These are phyloP conservation scores for Eudyptes chrysolophus DNA, from an alignment of 2,113 vertebrate species.

Conservation along the genomic window DNA sequence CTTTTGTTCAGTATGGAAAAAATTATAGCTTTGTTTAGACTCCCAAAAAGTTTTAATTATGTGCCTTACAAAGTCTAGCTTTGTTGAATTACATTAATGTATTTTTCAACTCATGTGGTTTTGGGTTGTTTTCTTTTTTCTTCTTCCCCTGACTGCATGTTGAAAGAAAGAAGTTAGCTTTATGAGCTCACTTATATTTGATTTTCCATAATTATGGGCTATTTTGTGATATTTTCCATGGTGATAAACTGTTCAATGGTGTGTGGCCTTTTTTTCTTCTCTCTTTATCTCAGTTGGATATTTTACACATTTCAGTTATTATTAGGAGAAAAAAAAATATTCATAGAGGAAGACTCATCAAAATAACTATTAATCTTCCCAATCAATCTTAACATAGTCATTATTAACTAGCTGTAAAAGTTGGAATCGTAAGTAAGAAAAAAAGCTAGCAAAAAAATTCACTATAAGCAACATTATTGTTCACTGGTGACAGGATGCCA, in stretches of 20 bases:
- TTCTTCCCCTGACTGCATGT: not conserved
- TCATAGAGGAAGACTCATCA: not conserved
- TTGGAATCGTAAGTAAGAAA: not conserved
- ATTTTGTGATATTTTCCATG: conserved; percentile 19
- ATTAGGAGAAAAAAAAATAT: not conserved
- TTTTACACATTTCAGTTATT: not conserved
- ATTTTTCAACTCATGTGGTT: not conserved
- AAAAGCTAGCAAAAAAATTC: not conserved
- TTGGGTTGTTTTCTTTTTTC: not conserved
- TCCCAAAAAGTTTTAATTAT: not conserved
- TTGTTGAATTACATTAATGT: not conserved
- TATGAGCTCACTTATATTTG: not conserved
- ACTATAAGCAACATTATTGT: not conserved
- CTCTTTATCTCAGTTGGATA: not conserved
- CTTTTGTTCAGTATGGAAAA: not conserved
- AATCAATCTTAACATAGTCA: not conserved
- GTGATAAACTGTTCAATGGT: not conserved
- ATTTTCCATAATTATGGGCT: conserved; percentile 16
- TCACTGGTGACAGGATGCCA: not conserved
- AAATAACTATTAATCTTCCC: not conserved
- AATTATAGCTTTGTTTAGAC: not conserved
- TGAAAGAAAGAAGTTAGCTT: not conserved
- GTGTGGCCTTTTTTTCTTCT: not conserved
- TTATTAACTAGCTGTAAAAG: not conserved
- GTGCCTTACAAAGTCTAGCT: not conserved